Conservation (phyloP, 2,113 vertebrate species). For the Pseudois nayaur region DNA sequence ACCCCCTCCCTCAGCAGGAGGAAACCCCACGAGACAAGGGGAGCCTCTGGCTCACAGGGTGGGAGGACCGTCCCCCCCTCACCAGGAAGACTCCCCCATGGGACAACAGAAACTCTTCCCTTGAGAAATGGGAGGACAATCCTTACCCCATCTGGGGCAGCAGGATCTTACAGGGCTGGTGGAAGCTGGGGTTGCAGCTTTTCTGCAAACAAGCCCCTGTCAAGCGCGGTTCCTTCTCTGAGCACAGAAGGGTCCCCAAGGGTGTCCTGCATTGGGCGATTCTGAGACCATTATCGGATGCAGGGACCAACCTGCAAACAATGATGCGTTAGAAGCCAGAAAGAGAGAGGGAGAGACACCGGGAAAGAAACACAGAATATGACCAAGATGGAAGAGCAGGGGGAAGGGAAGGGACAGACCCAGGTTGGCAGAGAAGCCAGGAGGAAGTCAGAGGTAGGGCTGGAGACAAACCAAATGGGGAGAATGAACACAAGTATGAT, state of each 20-base stretch:
- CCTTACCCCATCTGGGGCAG: background rate
- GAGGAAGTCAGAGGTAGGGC: background rate
- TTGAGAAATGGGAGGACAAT: background rate
- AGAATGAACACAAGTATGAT: background rate
- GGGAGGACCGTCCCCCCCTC: background rate
- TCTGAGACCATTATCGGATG: background rate
- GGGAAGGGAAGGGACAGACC: background rate
- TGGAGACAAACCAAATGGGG: background rate
- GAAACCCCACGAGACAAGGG: background rate
- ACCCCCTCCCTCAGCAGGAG: background rate
- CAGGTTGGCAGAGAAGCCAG: background rate
- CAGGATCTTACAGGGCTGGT: background rate
- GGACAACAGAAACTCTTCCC: background rate
- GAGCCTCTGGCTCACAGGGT: background rate
- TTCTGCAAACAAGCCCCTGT: background rate
- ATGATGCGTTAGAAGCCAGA: background rate
- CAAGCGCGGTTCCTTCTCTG: background rate
- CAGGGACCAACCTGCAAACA: too few relatives aligned
- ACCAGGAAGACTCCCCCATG: background rate
- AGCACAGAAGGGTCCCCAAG: background rate
- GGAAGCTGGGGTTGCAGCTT: background rate
- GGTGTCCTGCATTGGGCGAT: background rate
- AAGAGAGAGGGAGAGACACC: background rate
- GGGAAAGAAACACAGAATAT: background rate
- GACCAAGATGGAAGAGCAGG: background rate